Base-by-base conservation (phyloP, 2,797 vertebrate genomes). In the Pseudomugil gertrudae region DNA sequence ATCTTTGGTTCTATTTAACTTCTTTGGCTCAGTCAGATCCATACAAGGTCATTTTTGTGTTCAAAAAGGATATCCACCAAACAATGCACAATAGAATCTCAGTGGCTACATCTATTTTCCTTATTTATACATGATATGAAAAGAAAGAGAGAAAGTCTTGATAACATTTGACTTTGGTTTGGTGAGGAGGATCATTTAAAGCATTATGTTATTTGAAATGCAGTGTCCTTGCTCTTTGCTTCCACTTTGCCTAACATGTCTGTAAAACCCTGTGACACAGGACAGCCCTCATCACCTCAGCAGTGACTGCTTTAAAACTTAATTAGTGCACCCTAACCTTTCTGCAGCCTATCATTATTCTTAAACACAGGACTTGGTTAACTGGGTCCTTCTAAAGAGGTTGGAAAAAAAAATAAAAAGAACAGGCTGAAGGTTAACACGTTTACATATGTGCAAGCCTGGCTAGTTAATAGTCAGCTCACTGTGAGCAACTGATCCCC, bases 281-380 rank as follows among this genome's bases (percentile, higher is more conserved):
- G 54, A 59, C 57, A 51, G 58, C 53, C 45, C 63, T 86, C 87
- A 88, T 66, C 81, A 82, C 87, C 76, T 87, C 67, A 26, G 65
- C 80, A 62, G 75, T 73, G 73, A 68, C 66, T 21, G 63, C 72
- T 86, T 85, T 80, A 84, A 75, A 81, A 87, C 84, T 87, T 80
- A 89, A 88, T 89, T 89, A 90, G 78, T 72, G 75, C 27, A 21
- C 61, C 65, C 78, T 81, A 88, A 90, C 87, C 90, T 89, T 89
- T 90, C 79, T 81, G 81, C 85, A 83, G 81, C 72, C 68, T 76
- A 80, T 87, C 78, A 90, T 90, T 90, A 90, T 75, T 75, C 77
- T 51, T 60, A 56, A 79, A 84, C 69, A 62, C 68, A 70, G 74
- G 26, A n/a, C 76, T 68, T 76, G 78, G 85, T 87, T 85, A 89